A percentile compares a stretch with the other conserved stretches of the same genome.
Conservation (phyloP, 1,140 invertebrate species). For the Pseudoatta argentina region DNA sequence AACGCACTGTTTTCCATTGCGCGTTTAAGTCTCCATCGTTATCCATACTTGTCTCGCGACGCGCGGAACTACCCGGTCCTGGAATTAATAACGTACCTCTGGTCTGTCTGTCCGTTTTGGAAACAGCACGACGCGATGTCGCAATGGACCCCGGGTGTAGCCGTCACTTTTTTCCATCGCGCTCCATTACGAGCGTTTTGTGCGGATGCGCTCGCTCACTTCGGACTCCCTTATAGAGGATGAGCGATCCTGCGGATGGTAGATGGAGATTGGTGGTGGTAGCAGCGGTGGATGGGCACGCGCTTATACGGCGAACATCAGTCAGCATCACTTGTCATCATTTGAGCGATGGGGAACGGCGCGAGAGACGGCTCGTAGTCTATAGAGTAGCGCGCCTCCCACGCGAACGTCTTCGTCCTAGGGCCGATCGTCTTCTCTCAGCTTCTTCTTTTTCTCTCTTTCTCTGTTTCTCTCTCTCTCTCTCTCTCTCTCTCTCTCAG, state of each 20-base stretch:
- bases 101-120: constrained; percentile 12
- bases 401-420: constrained; percentile 56
- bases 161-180: constrained; percentile 55
- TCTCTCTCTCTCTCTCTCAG: constrained; percentile 8
- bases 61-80: constrained; percentile 3
- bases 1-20: constrained; percentile 35
- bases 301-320: constrained; percentile 73
- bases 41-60: constrained; percentile 60
- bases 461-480: constrained; percentile 24
- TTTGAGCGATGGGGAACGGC: constrained; percentile 76
- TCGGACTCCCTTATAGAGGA: background rate
- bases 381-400: constrained; percentile 36
- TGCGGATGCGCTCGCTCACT: background rate
- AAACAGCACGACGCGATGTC: constrained; percentile 27
- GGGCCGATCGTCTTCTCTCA: constrained; percentile 17
- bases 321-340: constrained; percentile 80
- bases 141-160: constrained; percentile 26
- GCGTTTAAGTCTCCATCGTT: constrained; percentile 37
- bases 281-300: constrained; percentile 40
- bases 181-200: constrained; percentile 42
- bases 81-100: constrained; percentile 44
- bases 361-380: constrained; percentile 51
- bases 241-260: constrained; percentile 25
- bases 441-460: background rate
- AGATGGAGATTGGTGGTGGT: constrained; percentile 26